A percentile compares a stretch with the other conserved stretches of the same genome.
Evolutionary conservation across 1,140 invertebrate species (phyloP).

Genomic region (Manduca sexta): DNA sequence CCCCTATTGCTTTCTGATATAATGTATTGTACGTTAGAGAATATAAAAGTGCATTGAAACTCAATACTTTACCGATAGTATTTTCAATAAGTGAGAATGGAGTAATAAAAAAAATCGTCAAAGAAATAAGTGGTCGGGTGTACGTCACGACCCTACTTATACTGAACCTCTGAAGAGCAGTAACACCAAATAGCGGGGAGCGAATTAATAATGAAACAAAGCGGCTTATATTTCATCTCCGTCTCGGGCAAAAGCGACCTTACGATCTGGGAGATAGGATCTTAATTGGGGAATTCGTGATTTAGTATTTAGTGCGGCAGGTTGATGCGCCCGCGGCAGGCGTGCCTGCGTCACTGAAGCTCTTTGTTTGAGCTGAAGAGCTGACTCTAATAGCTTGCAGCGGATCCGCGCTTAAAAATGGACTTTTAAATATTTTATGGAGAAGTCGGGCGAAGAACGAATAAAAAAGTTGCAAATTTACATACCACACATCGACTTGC

Average conservation of each 20-base stretch:
- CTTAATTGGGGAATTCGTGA: constrained; percentile 41
- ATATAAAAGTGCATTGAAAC: not conserved
- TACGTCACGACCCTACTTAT: constrained; percentile 43
- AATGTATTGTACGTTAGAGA: not conserved
- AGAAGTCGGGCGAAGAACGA: constrained; percentile 30
- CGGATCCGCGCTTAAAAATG: constrained; percentile 65
- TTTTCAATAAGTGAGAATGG: constrained; percentile 1
- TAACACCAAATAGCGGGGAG: constrained; percentile 67
- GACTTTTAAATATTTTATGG: constrained; percentile 69
- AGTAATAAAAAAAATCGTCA: constrained; percentile 29
- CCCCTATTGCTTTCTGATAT: not conserved
- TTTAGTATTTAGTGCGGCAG: constrained; percentile 37
- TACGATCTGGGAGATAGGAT: constrained; percentile 43
- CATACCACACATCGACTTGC: not conserved
- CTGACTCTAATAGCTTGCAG: constrained; percentile 69
- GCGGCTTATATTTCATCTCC: constrained; percentile 36
- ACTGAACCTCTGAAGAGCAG: constrained; percentile 52
- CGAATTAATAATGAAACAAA: constrained; percentile 62
- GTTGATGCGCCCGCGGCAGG: constrained; percentile 41
- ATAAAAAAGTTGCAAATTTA: constrained; percentile 30
- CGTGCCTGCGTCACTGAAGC: constrained; percentile 53
- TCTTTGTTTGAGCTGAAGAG: constrained; percentile 70
- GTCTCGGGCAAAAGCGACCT: constrained; percentile 37
- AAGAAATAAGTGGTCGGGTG: constrained; percentile 28
- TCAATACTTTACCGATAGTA: not conserved